Base-by-base conservation (phyloP, 2,888 invertebrate species). In the Malthinus seriepunctatus region DNA sequence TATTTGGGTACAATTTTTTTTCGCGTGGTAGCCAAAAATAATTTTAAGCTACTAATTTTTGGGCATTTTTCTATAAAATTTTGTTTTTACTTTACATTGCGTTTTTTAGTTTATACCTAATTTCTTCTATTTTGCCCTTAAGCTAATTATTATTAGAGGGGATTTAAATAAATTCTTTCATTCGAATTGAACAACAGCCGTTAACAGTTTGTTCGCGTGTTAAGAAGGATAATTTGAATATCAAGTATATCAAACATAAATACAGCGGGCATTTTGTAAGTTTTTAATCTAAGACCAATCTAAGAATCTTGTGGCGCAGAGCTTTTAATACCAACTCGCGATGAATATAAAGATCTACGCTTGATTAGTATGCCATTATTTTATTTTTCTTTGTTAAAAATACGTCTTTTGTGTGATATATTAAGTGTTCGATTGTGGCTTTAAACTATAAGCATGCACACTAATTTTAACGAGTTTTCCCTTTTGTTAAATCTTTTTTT, bases 201-300 rank as follows among this genome's bases (percentile, higher is more conserved):
- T 64, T 68, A 69, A 70, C 70, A 70, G 67, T 69, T 70, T 65
- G 65, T 65, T 70, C 66, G 70, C 70, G 70, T 70, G 70, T 61
- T 57, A 59, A 48, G 57, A 56, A 52, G 52, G 60, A 64, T 64
- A 63, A 69, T 70, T 70, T 70, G 70, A 70, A 70, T 70, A 70
- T 70, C 70, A 66, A 65, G 61, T 62, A 58, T 65, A 69, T 69
- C 69, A 68, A 68, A 67, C 67, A 67, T 67, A 69, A 68, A 69
- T 68, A 68, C 67, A 65, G 59, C 66, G 60, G 66, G 64, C 69
- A 67, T 69, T 69, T 69, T 69, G 69, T 69, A 62, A 65, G 59
- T 56, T 50, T 47, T 50, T 54, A 64, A 66, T 64, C 63, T 64
- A 50, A 60, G 56, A 51, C 45, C 54, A 56, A 63, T 63, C 63